These are phyloP conservation scores for Acleris cristana DNA, from an alignment of 2,888 invertebrate species.

Conservation along the genomic window DNA sequence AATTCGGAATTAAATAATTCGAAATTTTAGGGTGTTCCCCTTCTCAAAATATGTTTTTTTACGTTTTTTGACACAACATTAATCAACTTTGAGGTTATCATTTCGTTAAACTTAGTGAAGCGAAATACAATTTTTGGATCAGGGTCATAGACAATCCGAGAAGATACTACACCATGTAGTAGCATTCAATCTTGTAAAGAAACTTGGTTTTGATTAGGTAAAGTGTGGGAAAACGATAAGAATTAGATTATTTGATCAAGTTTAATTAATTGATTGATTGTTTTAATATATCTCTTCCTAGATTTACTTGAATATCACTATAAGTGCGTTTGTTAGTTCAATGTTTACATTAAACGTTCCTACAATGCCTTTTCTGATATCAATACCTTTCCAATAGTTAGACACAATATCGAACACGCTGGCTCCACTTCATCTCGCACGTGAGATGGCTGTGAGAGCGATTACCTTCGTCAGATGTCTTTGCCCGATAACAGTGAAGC, in stretches of 20 bases:
- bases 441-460: conserved; percentile 22
- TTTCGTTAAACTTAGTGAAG: too few relatives aligned
- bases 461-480: conserved; percentile 52
- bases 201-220: too few relatives aligned
- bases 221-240: too few relatives aligned
- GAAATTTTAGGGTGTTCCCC: too few relatives aligned
- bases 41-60: too few relatives aligned
- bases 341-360: conserved; percentile 9
- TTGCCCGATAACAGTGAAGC: conserved; percentile 73
- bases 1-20: too few relatives aligned
- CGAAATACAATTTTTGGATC: too few relatives aligned
- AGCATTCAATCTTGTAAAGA: too few relatives aligned
- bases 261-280: not conserved
- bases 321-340: conserved; percentile 1
- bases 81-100: too few relatives aligned
- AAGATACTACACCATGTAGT: too few relatives aligned
- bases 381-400: conserved; percentile 9
- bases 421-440: conserved; percentile 12
- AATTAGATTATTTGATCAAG: not conserved
- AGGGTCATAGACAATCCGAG: too few relatives aligned
- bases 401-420: conserved; percentile 18
- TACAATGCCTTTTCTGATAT: conserved; percentile 3
- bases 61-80: too few relatives aligned
- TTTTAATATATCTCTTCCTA: not conserved
- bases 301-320: not conserved